Evolutionary conservation across 1,140 invertebrate species (phyloP), one percentile per base, ranked within the genome.

Genomic region (Caenorhabditis latens): DNA sequence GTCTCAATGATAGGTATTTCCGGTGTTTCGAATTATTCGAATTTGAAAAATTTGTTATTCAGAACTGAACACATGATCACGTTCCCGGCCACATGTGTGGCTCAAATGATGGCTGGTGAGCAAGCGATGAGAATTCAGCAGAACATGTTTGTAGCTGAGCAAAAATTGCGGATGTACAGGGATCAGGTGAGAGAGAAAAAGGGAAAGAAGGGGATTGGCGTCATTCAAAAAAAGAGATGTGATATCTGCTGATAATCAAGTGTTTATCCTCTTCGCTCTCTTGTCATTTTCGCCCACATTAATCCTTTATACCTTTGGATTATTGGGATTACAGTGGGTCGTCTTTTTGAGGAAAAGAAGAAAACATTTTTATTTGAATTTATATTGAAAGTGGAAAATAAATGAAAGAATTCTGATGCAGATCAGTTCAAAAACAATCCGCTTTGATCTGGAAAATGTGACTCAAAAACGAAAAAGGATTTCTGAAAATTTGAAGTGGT

Each of bases 51-150:
- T 87, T 55, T 84, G 19, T 85, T 48, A 50, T 86, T 86, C 63
- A 89, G 90, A 43, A 65, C 88, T 13, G 86, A 92, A 67, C 86
- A 89, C 43, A 83, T 92, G 57, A 86, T 92, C 43, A 90, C 90
- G 4, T 92, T 92, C 85, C 91, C 91, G 13, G 85, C 83, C 57
- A 92, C 91, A 16, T 92, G 91, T 87, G 90, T 92, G 21, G 88
- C 92, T 13, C 90, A 87, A 32, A 83, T 92, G 42, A 75, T 85
- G n/a, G 46, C 87, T n/a, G 87, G 87, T 11, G 91, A 92, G 87
- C 90, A 90, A 48, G 90, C 92, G 40, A 92, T 92, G 92, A 65
- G 86, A 75, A 61, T 92, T 58, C 79, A 88, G 46, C 91, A 92
- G 82, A 92, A 92, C 84, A 87, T 90, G 57, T 43, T 85, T 46